Base-by-base conservation (phyloP, 35 echinoderm and acorn worm species). In the Heliocidaris tuberculata region DNA sequence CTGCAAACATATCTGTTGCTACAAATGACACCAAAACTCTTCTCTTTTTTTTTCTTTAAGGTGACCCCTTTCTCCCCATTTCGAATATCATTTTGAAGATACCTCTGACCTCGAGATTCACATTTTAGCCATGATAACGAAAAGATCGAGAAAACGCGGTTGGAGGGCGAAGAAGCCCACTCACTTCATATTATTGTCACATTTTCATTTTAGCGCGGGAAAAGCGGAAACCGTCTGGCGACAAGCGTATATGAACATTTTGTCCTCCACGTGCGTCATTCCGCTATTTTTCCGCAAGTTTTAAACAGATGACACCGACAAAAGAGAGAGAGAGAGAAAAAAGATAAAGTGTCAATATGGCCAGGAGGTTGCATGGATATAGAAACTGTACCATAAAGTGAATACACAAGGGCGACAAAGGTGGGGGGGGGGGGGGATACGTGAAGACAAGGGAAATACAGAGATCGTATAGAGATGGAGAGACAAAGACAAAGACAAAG, bases 181-280 rank as follows among this genome's bases (percentile, higher is more conserved):
- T n/a, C 65, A 78, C 27, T 78, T 78, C 7, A 78, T 78, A n/a
- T 78, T 78, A 78, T 29, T 78, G 65, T 78, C 65, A 78, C 65
- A 78, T 78, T 78, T n/a, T 19, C 65, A 78, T 78, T 78, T 78
- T 78, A 19, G 65, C 65, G 65, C 65, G 21, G 52, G 65, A n/a
- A 78, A 78, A 78, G 65, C 65, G 65, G 65, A 78, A 78, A 78
- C 65, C 27, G 65, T n/a, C 65, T 78, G 65, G 65, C 65, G 65
- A 78, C 65, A 78, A 21, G 19, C 27, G 6, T n/a, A 78, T 78
- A 78, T 78, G 65, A n/a, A 78, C 65, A 78, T 24, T 78, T 78
- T 78, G 65, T 24, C 65, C 65, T 78, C 27, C 65, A n/a, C 65
- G 65, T 78, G 27, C 65, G 65, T 78, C 65, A 78, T 78, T 78